Percentiles rank a stretch among this genome's conserved stretches.
These are phyloP conservation scores for Bothrops jararaca DNA, from an alignment of 2,113 vertebrate genomes.

Conservation along the genomic window DNA sequence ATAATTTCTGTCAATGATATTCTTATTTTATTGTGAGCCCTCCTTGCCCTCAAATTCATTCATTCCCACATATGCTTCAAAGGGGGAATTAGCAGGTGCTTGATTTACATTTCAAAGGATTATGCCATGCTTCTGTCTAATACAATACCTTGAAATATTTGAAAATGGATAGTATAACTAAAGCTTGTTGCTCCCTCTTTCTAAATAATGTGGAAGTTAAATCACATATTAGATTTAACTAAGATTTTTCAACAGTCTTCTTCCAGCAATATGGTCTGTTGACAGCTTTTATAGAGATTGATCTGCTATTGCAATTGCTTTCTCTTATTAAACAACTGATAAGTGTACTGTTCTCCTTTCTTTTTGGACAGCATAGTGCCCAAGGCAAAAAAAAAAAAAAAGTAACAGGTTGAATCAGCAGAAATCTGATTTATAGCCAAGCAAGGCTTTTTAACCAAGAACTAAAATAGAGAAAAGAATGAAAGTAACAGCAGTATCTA, in stretches of 20 bases:
- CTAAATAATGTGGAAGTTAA: not conserved
- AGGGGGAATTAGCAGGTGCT: not conserved
- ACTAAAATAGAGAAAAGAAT: not conserved
- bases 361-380: not conserved
- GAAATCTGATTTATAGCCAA: slow-evolving; percentile 18
- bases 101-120: slow-evolving; percentile 17
- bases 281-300: not conserved
- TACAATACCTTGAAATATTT: not conserved
- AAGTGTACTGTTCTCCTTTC: slow-evolving; percentile 26
- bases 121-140: not conserved
- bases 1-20: slow-evolving; percentile 35
- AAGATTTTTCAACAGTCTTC: not conserved
- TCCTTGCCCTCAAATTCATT: not conserved
- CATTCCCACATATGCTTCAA: not conserved
- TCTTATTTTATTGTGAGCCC: not conserved
- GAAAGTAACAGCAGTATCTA: not conserved
- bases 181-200: not conserved
- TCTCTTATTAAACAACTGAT: slow-evolving; percentile 28
- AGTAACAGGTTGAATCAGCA: slow-evolving; percentile 9
- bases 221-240: not conserved
- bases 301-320: slow-evolving; percentile 22
- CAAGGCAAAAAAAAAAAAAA: slow-evolving; percentile 1
- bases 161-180: slow-evolving; percentile 5
- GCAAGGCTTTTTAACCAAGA: not conserved
- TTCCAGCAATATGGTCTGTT: not conserved